Evolutionary conservation across 1,140 invertebrate genomes (phyloP).

Genomic region (Papilio polytes): DNA sequence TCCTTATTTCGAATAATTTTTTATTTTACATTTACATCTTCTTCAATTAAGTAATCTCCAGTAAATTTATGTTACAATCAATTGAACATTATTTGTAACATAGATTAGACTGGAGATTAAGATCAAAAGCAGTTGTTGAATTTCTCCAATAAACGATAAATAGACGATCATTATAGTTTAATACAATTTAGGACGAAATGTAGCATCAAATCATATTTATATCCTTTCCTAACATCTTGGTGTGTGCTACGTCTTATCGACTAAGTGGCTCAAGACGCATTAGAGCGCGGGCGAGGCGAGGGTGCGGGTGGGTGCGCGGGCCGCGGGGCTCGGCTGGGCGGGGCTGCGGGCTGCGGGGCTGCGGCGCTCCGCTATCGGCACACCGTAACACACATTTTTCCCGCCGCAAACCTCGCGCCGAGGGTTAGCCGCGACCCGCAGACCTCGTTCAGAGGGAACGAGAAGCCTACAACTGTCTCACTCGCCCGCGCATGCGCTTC

Average conservation of each 20-base stretch:
- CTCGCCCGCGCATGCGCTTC: slow-evolving; percentile 64
- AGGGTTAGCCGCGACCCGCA: slow-evolving; percentile 82
- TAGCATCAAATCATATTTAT: background rate
- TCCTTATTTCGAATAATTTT: no score
- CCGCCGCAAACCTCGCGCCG: slow-evolving; percentile 82
- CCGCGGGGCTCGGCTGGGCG: slow-evolving; percentile 59
- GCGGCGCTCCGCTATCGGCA: slow-evolving; percentile 80
- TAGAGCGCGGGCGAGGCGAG: slow-evolving; percentile 66
- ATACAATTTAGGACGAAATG: background rate
- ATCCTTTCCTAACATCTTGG: slow-evolving; percentile 45
- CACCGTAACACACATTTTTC: slow-evolving; percentile 83
- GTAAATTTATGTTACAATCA: background rate
- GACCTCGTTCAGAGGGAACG: slow-evolving; percentile 72
- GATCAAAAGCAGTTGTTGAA: background rate
- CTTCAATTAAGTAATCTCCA: no score
- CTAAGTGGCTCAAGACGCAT: slow-evolving; percentile 83
- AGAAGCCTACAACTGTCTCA: slow-evolving; percentile 48
- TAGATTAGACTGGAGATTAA: background rate
- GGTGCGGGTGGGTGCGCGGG: slow-evolving; percentile 50
- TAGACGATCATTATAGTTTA: background rate
- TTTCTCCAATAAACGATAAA: no score
- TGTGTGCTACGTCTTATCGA: slow-evolving; percentile 77
- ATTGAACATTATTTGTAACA: background rate
- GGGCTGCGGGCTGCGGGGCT: slow-evolving; percentile 68
- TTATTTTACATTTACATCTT: background rate